Base-by-base conservation (phyloP, 2,888 invertebrate genomes). In the Melinopterus prodromus region DNA sequence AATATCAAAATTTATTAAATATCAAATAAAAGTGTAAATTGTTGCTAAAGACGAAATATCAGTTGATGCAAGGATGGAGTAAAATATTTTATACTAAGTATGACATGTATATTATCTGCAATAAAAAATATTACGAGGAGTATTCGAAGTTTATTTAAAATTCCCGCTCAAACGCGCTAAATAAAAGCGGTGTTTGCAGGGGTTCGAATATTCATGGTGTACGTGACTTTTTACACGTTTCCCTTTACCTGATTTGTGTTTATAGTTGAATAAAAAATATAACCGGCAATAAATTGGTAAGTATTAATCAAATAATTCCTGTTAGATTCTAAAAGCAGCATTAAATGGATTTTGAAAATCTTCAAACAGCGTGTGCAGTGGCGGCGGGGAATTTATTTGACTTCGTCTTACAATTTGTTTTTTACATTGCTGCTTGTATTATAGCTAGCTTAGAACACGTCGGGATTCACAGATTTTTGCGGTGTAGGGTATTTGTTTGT, bases 161-260 rank as follows among this genome's bases (percentile, higher is more conserved):
- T 83, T 84, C 83, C 81, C 83, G 82, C 82, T 38, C 53, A 7
- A 12, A 53, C 9, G 53, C 53, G 53, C 53, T 26, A 26, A 26
- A 26, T 26, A 53, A 9, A 9, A 53, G 9, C 53, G 53, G 12
- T 53, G 12, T 53, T 53, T 53, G 5, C 53, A 53, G 53, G 12
- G 53, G 53, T 53, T 53, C 53, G 12, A 53, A 53, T 53, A 53
- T 53, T 53, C 12, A 9, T 53, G 53, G 53, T 53, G 53, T 53
- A 53, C 53, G 53, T 53, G 53, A 53, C 53, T 9, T 53, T 9
- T 53, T 53, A 53, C 53, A 53, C 53, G 53, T 53, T 53, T 12
- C 53, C 12, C 9, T 9, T 9, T 53, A 9, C 53, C 53, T 53
- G 1, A 9, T 9, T 53, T 53, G 0, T 53, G 53, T 9, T 7